Conservation (phyloP, 2,113 vertebrate species). For the Hypanus sabinus region DNA sequence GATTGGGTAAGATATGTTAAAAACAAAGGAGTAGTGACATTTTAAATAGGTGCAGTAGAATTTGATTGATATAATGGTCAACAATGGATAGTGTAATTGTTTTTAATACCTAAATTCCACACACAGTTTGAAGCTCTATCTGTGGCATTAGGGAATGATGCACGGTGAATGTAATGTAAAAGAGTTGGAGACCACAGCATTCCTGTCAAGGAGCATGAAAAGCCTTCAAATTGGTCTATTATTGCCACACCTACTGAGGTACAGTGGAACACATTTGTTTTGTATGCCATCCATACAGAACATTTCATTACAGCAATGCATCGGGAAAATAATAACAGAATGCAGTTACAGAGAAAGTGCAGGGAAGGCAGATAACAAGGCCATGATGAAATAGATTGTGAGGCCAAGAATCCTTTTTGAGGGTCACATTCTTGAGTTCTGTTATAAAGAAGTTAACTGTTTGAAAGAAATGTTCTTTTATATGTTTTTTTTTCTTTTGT, state of each 20-base stretch:
- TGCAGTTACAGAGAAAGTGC: too few relatives aligned
- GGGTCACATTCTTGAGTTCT: neutral
- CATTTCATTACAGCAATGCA: too few relatives aligned
- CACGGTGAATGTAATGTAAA: neutral
- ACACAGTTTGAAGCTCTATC: neutral
- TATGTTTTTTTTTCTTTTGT: constrained; percentile 1
- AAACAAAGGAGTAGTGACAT: neutral
- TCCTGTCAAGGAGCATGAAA: neutral
- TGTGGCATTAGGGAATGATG: neutral
- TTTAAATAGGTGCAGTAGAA: neutral
- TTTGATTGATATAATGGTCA: neutral
- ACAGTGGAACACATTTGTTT: too few relatives aligned
- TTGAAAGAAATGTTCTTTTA: neutral
- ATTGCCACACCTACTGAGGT: too few relatives aligned
- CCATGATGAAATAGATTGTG: too few relatives aligned
- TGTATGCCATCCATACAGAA: too few relatives aligned
- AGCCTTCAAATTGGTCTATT: too few relatives aligned
- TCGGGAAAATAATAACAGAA: too few relatives aligned
- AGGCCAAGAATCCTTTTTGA: too few relatives aligned
- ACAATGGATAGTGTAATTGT: neutral
- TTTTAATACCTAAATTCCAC: neutral
- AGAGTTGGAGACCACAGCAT: neutral
- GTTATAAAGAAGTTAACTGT: neutral
- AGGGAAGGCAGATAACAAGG: too few relatives aligned
- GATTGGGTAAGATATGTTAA: neutral